A percentile compares a stretch with the other conserved stretches of the same genome.
These are phyloP conservation scores for Oreocharis arfaki DNA, from an alignment of 2,113 vertebrate species.

Conservation along the genomic window DNA sequence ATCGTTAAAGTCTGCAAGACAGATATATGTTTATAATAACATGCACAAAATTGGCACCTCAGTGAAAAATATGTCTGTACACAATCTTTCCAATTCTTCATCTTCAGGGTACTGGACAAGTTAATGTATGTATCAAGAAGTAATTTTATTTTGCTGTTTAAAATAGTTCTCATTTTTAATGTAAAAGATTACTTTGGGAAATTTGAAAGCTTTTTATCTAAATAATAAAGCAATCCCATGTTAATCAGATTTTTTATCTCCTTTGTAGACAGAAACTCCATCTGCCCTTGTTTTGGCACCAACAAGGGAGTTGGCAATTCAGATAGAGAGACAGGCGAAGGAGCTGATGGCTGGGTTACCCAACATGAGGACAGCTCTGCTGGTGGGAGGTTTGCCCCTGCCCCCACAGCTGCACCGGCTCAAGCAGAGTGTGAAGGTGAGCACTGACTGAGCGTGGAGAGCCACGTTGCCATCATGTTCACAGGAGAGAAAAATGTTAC, in stretches of 20 bases:
- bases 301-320: constrained; percentile 91
- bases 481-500: neutral
- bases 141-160: neutral
- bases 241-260: neutral
- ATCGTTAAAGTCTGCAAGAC: neutral
- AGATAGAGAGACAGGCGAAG: constrained; percentile 91
- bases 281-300: constrained; percentile 87
- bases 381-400: constrained; percentile 91
- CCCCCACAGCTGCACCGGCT: constrained; percentile 92
- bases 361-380: constrained; percentile 88
- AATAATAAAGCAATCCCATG: neutral
- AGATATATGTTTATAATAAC: neutral
- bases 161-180: neutral
- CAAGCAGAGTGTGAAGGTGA: constrained; percentile 87
- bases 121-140: neutral
- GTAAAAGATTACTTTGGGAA: neutral
- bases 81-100: neutral
- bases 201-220: neutral
- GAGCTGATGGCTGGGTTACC: constrained; percentile 87
- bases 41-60: neutral
- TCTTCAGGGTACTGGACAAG: neutral
- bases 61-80: neutral
- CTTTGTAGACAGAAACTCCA: constrained; percentile 66
- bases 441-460: fast-evolving
- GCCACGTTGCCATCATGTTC: fast-evolving